Evolutionary conservation across 2,888 invertebrate species (phyloP).

Genomic region (Aethes cnicana): DNA sequence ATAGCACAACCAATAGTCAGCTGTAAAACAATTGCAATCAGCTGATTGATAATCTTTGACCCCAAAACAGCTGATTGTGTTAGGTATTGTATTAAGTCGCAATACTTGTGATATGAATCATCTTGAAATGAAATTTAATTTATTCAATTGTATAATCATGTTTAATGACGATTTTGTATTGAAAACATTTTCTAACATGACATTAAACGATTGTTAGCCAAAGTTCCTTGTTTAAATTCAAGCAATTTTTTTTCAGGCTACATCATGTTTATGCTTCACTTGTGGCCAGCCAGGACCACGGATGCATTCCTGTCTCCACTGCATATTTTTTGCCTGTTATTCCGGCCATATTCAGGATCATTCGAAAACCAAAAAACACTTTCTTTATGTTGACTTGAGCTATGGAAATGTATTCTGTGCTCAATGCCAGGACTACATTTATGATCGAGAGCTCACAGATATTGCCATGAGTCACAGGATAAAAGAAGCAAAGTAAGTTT

Average conservation of each 20-base stretch:
- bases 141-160: slow-evolving; percentile 8
- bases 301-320: slow-evolving; percentile 92
- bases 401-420: slow-evolving; percentile 95
- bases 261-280: slow-evolving; percentile 90
- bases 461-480: slow-evolving; percentile 79
- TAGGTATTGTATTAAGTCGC: slow-evolving; percentile 19
- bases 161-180: no score
- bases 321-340: slow-evolving; percentile 97
- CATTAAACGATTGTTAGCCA: slow-evolving; percentile 1
- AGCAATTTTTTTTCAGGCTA: slow-evolving; percentile 82
- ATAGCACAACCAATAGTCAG: slow-evolving; percentile 30
- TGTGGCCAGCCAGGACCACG: slow-evolving; percentile 91
- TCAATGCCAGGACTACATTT: slow-evolving; percentile 95
- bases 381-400: slow-evolving; percentile 91
- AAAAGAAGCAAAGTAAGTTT: slow-evolving; percentile 80
- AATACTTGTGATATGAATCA: slow-evolving; percentile 35
- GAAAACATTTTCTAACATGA: no score
- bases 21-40: slow-evolving; percentile 54
- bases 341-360: slow-evolving; percentile 93
- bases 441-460: slow-evolving; percentile 87
- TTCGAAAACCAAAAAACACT: slow-evolving; percentile 90
- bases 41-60: slow-evolving; percentile 75
- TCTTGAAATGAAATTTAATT: no score
- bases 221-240: slow-evolving; percentile 14
- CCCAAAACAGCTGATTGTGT: slow-evolving; percentile 66